Evolutionary conservation across 2,797 vertebrate genomes (phyloP), one percentile per base, ranked within the genome.

Genomic region (Botia kubotai): DNA sequence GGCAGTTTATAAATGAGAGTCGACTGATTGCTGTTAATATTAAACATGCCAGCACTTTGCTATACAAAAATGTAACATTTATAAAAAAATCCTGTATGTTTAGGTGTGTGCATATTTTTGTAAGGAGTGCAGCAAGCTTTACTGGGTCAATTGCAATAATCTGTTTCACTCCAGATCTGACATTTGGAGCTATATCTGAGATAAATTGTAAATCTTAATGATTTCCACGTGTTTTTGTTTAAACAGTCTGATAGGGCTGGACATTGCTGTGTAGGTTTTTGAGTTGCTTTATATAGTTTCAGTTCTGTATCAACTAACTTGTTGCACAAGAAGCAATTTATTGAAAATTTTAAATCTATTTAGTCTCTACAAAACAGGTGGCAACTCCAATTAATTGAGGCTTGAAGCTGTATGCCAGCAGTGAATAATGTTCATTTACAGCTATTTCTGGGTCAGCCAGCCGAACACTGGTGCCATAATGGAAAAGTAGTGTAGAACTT

Each of bases 381-480:
- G 82, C 79, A 26, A 81, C 82, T 82, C 55, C 68, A 89, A 85
- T 90, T 92, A 92, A 93, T 92, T 91, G 89, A 90, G 90, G 89
- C 92, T 88, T 87, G 83, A 4, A 29, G 85, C 83, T 87, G 86
- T 91, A 91, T 90, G 89, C 90, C 90, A 86, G 80, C 83, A 91
- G 89, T 90, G 89, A 91, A 91, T 91, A 86, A 88, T 88, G 86
- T 66, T 87, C 73, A 82, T 71, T 85, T 78, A 52, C 84, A 84
- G 85, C 83, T 80, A 89, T 87, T 75, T 76, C 26, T 19, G 76
- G 85, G 86, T 91, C 82, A 90, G 84, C 77, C 6, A 73, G 53
- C 62, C 83, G 84, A 83, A 87, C 80, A 70, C 78, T 81, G 71
- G 70, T 80, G 26, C 71, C 19, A 74, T 81, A 87, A 87, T 83